Evolutionary conservation across 2,113 vertebrate genomes (phyloP).

Genomic region (Melanerpes formicivorus): DNA sequence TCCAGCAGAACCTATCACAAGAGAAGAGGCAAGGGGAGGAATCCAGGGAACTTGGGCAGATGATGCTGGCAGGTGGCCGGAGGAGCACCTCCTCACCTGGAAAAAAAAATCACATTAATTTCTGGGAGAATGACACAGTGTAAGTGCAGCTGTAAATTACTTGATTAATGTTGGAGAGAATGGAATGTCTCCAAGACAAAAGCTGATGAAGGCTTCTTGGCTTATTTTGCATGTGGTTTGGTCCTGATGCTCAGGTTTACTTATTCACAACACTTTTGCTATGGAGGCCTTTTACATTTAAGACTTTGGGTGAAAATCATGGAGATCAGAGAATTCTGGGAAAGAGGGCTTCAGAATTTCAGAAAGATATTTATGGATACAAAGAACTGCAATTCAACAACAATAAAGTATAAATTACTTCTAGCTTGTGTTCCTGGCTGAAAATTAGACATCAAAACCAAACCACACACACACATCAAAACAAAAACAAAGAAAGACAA

Average conservation of each 20-base stretch:
- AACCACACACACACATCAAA: background rate
- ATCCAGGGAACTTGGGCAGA: background rate
- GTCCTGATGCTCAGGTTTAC: background rate
- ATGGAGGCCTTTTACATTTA: background rate
- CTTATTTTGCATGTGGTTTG: background rate
- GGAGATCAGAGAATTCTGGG: background rate
- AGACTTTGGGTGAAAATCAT: background rate
- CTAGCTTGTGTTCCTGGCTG: background rate
- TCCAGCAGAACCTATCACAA: background rate
- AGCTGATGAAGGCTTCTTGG: background rate
- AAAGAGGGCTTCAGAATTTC: constrained; percentile 1
- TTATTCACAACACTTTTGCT: background rate
- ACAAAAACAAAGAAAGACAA: background rate
- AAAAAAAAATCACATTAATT: background rate
- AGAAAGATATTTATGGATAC: background rate
- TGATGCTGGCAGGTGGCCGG: accelerated
- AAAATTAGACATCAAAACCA: background rate
- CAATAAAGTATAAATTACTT: background rate
- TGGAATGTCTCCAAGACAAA: background rate
- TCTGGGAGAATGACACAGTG: background rate
- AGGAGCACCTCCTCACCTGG: background rate
- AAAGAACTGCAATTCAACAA: background rate
- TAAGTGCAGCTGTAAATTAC: background rate
- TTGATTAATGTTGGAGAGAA: background rate
- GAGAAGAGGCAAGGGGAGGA: background rate